phyloP scores from a whole-genome alignment of 1,140 invertebrate genomes.

The Nasonia giraulti region DNA sequence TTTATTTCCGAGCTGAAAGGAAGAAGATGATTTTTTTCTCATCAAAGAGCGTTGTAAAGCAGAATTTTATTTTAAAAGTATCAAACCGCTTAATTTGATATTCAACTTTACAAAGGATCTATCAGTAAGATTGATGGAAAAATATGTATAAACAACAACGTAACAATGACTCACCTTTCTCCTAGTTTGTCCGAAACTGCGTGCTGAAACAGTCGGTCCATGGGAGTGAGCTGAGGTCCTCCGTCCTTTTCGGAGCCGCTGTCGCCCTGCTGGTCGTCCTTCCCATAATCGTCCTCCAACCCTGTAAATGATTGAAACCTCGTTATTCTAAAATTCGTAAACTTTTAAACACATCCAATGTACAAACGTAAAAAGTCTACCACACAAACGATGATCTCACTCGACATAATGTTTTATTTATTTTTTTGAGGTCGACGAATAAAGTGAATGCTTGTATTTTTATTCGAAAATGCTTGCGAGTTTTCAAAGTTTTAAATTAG shows the following conservation, averaged over 20 bases:
- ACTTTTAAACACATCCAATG: no score
- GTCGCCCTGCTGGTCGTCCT: slow-evolving; percentile 50
- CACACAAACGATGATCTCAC: not conserved
- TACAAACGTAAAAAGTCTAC: no score
- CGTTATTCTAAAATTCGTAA: not conserved
- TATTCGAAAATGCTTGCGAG: not conserved
- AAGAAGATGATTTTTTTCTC: no score
- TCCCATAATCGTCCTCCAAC: slow-evolving; percentile 62
- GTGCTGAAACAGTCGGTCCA: slow-evolving; percentile 59
- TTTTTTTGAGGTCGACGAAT: not conserved
- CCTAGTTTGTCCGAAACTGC: slow-evolving; percentile 57
- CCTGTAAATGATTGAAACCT: slow-evolving; percentile 48
- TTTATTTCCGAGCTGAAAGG: no score
- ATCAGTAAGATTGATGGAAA: not conserved
- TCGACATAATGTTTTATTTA: not conserved
- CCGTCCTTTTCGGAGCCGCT: slow-evolving; percentile 56
- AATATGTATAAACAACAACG: not conserved
- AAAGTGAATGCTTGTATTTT: not conserved
- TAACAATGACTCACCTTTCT: slow-evolving; percentile 62
- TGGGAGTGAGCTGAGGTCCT: slow-evolving; percentile 56
- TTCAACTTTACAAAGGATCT: no score
- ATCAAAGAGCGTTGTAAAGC: no score
- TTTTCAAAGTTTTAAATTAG: not conserved
- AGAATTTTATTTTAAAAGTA: no score
- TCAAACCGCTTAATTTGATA: no score